Base-by-base conservation (phyloP, 2,113 vertebrate genomes). In the Etheostoma spectabile region DNA sequence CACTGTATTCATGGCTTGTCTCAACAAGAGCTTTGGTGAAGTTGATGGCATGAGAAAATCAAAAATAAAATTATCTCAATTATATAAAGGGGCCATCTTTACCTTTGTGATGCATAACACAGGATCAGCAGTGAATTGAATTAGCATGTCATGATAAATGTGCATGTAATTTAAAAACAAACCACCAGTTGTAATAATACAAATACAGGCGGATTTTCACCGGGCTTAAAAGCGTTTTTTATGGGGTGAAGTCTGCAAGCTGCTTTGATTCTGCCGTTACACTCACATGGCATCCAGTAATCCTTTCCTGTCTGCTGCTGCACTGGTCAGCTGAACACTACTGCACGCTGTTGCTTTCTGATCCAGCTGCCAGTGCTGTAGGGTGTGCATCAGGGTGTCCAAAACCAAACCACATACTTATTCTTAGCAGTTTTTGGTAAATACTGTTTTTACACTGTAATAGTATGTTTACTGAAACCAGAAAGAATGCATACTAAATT, bases 71-170 rank as follows among this genome's bases (percentile, higher is more conserved):
- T 19, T 69, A 49, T 55, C 33, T 79, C 3, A 4, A 53, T 15
- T 30, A 53, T 60, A 73, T 61, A 60, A 66, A 56, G 77, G 57
- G 38, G 55, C 70, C 4, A 11, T 52, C 21, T 45, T 64, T 48
- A 30, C 73, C 30, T 48, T 52, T 46, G 27, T 57, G 33, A 72
- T 22, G 48, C 19, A 45, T 2, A 45, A 52, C 8, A 73, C 12
- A 48, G 51, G 30, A 15, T 21, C 11, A 60, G 46, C n/a, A 27
- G 64, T 46, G 51, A 56, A 78, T 19, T 46, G 4, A 27, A 56
- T 85, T 69, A 51, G 16, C 38, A 30, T 10, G 11, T 72, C 63
- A 18, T 16, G 16, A 70, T 69, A 49, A 13, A 65, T 61, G 49
- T 15, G 13, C 51, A 65, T 61, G 38, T 60, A 22, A 61, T 45